Conservation (phyloP, 1,140 invertebrate species). For the Drosophila trapezifrons region DNA sequence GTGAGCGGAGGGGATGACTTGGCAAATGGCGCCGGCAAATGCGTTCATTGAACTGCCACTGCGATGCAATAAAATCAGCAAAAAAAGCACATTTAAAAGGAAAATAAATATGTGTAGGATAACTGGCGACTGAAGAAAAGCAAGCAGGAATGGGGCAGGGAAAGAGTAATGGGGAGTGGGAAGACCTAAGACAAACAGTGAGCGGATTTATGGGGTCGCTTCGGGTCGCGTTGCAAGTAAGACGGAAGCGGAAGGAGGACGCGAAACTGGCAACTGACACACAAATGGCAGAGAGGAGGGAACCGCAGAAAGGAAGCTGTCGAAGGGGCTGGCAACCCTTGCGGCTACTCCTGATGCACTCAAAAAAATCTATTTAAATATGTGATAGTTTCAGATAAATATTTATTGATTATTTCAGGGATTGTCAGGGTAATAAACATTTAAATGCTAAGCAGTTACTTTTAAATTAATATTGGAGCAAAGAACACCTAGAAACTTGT, state of each 20-base stretch:
- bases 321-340: conserved; percentile 67
- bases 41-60: conserved; percentile 76
- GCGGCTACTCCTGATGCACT: conserved; percentile 26
- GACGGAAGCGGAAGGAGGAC: conserved; percentile 78
- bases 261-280: conserved; percentile 71
- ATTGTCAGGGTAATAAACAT: too few species aligned
- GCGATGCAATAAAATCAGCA: conserved; percentile 75
- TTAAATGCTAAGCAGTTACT: too few species aligned
- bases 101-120: conserved; percentile 68
- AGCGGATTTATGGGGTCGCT: conserved; percentile 68
- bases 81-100: conserved; percentile 46
- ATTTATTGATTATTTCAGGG: background rate
- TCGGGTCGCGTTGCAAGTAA: conserved; percentile 19
- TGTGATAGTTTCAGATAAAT: background rate
- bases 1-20: conserved; percentile 24
- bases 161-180: conserved; percentile 7
- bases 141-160: background rate
- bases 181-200: conserved; percentile 70
- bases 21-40: conserved; percentile 77
- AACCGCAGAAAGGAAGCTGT: conserved; percentile 76
- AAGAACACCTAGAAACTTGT: background rate
- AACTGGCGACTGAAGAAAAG: conserved; percentile 44
- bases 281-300: conserved; percentile 39
- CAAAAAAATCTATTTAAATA: background rate
- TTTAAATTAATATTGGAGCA: too few species aligned